Evolutionary conservation across 2,797 vertebrate genomes (phyloP), one percentile per base, ranked within the genome.

Genomic region (Muraenolepis orangiensis): DNA sequence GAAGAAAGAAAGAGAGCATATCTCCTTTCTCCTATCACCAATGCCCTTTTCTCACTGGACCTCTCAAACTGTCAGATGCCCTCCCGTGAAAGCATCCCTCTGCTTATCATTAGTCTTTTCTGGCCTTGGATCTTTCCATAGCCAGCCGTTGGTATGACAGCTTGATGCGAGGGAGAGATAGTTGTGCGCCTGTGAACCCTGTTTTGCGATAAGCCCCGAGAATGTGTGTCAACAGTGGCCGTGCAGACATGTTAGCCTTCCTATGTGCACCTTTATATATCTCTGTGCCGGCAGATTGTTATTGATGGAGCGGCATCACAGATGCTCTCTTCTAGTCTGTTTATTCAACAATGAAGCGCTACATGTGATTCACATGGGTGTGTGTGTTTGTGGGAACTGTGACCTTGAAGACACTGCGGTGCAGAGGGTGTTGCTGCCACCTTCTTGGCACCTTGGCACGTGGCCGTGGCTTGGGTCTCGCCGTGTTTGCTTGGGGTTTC

Each of bases 21-120:
- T 29, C 31, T 72, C 78, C 78, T 82, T 61, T 76, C 26, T 36
- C 66, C 57, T 79, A 28, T 77, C 73, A 74, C 76, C 76, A 28
- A 74, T 74, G 71, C 16, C 72, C 26, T 75, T 81, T 76, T 76
- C 84, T 78, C 71, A 0, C 23, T 0, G 14, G 80, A 82, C 78
- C 72, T 82, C 81, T 84, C 79, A 69, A 80, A 51, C 67, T 84
- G 80, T 78, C 75, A 75, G 14, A 66, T 67, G 66, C 40, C 26
- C 28, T 68, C 81, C 70, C 79, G 23, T 74, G 76, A 84, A 74
- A 16, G 61, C 76, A 73, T 74, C 82, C 74, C 26, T 30, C n/a
- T 0, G 20, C 73, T 77, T 76, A 79, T 74, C 74, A 72, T 86
- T 79, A 75, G 69, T 80, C 82, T 76, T 70, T 32, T n/a, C 66